Conservation (phyloP, 2,113 vertebrate species). For the Hippocampus zosterae region DNA sequence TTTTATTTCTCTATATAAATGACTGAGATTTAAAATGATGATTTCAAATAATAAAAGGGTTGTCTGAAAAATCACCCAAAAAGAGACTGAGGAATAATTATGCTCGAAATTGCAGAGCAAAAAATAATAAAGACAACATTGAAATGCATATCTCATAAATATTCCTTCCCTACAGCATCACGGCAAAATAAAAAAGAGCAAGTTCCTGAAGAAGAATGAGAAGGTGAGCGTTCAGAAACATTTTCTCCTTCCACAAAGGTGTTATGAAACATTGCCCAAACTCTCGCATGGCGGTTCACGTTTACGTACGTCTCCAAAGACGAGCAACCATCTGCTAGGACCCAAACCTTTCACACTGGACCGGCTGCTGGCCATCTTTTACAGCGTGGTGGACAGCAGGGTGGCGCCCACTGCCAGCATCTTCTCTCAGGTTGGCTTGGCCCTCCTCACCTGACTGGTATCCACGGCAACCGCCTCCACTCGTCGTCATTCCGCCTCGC, state of each 20-base stretch:
- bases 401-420: constrained; percentile 91
- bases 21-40: background rate
- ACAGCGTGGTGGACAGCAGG: constrained; percentile 93
- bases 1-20: too few relatives aligned
- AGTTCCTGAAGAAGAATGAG: constrained; percentile 92
- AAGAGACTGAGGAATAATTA: too few relatives aligned
- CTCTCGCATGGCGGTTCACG: background rate
- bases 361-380: constrained; percentile 90
- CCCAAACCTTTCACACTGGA: constrained; percentile 96
- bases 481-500: constrained; percentile 1
- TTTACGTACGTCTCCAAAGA: constrained; percentile 66
- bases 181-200: constrained; percentile 90
- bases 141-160: background rate
- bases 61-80: too few relatives aligned
- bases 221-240: constrained; percentile 73
- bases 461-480: background rate
- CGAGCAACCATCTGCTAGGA: constrained; percentile 93
- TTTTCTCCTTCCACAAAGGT: background rate
- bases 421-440: constrained; percentile 70
- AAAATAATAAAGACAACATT: background rate
- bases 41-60: background rate
- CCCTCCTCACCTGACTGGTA: background rate
- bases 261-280: background rate
- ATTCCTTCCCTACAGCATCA: constrained; percentile 79
- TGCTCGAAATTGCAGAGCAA: background rate